These are phyloP conservation scores for Manis crassicaudata DNA, from an alignment of 2,797 vertebrate genomes.

Conservation along the genomic window DNA sequence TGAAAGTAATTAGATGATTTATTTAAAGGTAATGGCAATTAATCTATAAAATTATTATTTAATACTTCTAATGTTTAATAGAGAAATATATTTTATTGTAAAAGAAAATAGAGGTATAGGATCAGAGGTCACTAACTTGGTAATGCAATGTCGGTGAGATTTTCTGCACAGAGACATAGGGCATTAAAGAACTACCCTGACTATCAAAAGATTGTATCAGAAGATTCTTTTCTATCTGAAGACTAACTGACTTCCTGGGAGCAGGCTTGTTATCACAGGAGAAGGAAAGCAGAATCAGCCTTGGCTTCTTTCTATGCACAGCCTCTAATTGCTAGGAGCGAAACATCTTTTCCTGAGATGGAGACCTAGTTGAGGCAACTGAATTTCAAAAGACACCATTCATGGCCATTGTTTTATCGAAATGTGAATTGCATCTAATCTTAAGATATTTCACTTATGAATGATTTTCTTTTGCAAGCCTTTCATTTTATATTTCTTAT, in stretches of 20 bases:
- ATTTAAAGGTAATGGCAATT: not conserved
- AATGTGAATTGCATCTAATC: not conserved
- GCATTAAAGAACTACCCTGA: not conserved
- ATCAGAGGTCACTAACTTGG: not conserved
- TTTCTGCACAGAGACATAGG: not conserved
- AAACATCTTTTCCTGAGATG: not conserved
- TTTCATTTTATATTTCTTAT: slow-evolving; percentile 25
- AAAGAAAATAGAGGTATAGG: not conserved
- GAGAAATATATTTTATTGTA: not conserved
- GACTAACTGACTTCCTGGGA: not conserved
- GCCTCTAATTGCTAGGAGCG: not conserved
- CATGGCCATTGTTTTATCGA: slow-evolving; percentile 24
- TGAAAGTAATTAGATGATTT: not conserved
- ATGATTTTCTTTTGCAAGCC: not conserved
- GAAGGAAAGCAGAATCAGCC: not conserved
- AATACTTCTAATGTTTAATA: not conserved
- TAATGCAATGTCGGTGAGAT: not conserved
- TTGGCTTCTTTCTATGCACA: not conserved
- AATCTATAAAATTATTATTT: not conserved
- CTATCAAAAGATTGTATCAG: not conserved
- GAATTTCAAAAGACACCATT: not conserved
- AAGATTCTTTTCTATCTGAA: not conserved
- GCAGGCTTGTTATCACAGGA: not conserved
- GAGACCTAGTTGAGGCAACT: not conserved
- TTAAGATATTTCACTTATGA: not conserved